phyloP scores from a whole-genome alignment of 2,797 vertebrate genomes.

The Lithobates pipiens region DNA sequence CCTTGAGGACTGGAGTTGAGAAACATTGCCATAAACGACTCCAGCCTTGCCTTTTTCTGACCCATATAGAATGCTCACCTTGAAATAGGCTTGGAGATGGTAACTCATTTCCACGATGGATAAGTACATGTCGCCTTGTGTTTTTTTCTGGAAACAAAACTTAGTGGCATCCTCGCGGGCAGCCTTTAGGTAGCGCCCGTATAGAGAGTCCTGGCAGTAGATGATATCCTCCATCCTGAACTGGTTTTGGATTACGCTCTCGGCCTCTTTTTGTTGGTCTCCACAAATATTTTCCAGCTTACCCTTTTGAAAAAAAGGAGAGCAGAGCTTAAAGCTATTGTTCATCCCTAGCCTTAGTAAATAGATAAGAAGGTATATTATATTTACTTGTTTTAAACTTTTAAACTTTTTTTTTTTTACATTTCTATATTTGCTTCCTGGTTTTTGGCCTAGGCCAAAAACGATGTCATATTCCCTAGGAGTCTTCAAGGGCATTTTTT shows the following conservation, averaged over 20 bases:
- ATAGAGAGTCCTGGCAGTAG: slow-evolving; percentile 86
- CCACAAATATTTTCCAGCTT: slow-evolving; percentile 80
- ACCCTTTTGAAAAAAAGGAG: slow-evolving; percentile 66
- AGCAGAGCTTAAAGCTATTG: no score
- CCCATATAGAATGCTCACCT: slow-evolving; percentile 67
- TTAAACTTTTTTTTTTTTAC: no score
- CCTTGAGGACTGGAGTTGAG: no score
- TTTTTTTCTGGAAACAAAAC: fast-evolving
- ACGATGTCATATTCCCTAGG: no score
- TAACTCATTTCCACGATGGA: slow-evolving; percentile 73
- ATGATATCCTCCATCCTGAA: slow-evolving; percentile 87
- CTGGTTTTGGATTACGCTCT: slow-evolving; percentile 76
- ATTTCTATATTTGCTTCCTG: no score
- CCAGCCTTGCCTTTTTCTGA: no score
- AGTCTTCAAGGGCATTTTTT: no score
- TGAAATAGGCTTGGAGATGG: slow-evolving; percentile 81
- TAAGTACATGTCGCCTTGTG: neutral
- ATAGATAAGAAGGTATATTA: no score
- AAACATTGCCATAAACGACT: no score
- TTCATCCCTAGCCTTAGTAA: no score
- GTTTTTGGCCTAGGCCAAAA: no score
- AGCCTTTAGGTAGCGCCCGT: slow-evolving; percentile 65
- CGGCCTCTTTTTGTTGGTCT: slow-evolving; percentile 72
- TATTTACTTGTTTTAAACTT: no score
- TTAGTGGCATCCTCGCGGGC: neutral